phyloP scores from a whole-genome alignment of 2,888 invertebrate species.

The Sesia bembeciformis region DNA sequence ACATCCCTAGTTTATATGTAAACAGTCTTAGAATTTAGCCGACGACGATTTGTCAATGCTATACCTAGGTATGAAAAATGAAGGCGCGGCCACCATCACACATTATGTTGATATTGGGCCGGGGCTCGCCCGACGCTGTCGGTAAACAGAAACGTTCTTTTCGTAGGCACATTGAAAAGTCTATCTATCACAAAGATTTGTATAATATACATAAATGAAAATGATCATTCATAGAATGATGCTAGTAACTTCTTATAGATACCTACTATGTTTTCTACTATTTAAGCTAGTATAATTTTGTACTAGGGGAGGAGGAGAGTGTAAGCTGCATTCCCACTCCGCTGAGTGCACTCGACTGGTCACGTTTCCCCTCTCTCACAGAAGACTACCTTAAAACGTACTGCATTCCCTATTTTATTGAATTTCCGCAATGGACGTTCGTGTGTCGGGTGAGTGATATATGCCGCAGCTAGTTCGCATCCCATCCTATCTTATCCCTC shows the following conservation, averaged over 20 bases:
- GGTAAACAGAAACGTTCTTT: conserved; percentile 2
- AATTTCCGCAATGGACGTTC: too few species aligned
- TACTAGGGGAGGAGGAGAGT: too few species aligned
- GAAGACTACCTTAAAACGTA: too few species aligned
- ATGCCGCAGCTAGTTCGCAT: too few species aligned
- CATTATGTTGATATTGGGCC: conserved; percentile 4
- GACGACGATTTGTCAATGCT: background rate
- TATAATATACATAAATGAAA: background rate
- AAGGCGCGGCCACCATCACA: conserved; percentile 17
- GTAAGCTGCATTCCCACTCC: too few species aligned
- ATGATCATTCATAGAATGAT: too few species aligned
- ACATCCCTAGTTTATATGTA: background rate
- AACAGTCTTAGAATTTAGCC: background rate
- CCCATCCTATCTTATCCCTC: too few species aligned
- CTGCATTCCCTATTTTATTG: too few species aligned
- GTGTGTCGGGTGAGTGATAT: too few species aligned
- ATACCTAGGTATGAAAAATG: conserved; percentile 20
- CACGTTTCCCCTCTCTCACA: too few species aligned
- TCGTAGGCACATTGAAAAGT: background rate
- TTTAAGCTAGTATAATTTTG: background rate
- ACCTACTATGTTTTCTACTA: background rate
- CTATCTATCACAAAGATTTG: background rate
- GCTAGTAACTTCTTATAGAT: too few species aligned
- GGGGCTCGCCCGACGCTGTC: conserved; percentile 14
- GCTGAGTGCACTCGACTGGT: too few species aligned